Base-by-base conservation (phyloP, 2,113 vertebrate species). In the Coturnix japonica region DNA sequence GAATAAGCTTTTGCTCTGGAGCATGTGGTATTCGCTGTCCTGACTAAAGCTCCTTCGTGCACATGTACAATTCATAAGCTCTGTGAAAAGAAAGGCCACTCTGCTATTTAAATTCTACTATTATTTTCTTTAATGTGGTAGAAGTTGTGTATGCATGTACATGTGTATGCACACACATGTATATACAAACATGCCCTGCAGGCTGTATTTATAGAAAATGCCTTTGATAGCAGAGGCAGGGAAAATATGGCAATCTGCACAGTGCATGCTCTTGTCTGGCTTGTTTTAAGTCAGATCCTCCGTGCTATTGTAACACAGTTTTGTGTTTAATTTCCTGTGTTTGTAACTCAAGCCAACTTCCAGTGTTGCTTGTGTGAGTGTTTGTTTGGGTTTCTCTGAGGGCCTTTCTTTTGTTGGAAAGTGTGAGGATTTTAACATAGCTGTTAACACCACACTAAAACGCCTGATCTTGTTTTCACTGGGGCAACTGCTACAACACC, bases 301-400 rank as follows among this genome's bases (percentile, higher is more conserved):
- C 77, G 15, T 71, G 84, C 96, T 96, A 95, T 96, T 96, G 94
- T 96, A 95, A 86, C 82, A 93, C 33, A 92, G 94, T 94, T 96
- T 97, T 96, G 91, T 94, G 66, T 97, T 96, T 97, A 96, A 97
- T 97, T 97, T 96, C 96, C 95, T 97, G 95, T 96, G 95, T 96
- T 96, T 96, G 95, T 96, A 96, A 95, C 86, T 93, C 90, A 81
- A 96, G 95, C 94, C 91, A 91, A 23, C 91, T 95, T 96, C 88
- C 91, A 96, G 73, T 73, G 70, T 92, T 95, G 96, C 95, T 91
- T 92, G 93, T 96, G 71, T 75, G 91, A 96, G 86, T 93, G 92
- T 94, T 96, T 96, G 95, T 96, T 96, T 96, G 94, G 76, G 87
- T 96, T 96, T 95, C 94, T 91, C 89, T 93, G 81, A 96, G 54